Base-by-base conservation (phyloP, 2,888 invertebrate genomes). In the Troides oblongomaculatus region DNA sequence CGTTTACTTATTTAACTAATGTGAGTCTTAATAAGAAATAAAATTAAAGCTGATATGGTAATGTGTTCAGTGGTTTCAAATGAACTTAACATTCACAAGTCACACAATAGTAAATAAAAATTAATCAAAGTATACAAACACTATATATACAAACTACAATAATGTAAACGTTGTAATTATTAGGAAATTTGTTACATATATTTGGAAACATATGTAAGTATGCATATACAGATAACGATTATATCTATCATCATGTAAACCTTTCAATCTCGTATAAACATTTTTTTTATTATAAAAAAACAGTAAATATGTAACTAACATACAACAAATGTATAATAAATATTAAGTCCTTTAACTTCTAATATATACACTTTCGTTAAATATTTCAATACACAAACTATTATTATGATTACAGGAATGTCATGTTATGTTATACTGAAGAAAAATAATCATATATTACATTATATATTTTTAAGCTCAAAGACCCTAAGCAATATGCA, bases 1-100 rank as follows among this genome's bases (percentile, higher is more conserved):
- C 71, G 53, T 53, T 30, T 74, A 75, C 74, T 74, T 74, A 70
- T 71, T 66, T 25, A 67, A 46, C 64, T 70, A 70, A 69, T 46
- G 14, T 30, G 70, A 62, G 63, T 68, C 69, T 65, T 71, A 73
- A 76, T 72, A 73, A 74, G 72, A 71, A 66, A 76, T 71, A 62
- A 76, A 79, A 81, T 85, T 86, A 86, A 85, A 86, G 86, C 85
- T 85, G 80, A 77, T 75, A 79, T 85, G 86, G 85, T 85, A 85
- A 84, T 84, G 78, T 81, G 77, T 82, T 81, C 75, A 75, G 66
- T 70, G 59, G 25, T 69, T 72, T 70, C 25, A 23, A 66, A 71
- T 69, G 46, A 56, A 64, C 39, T 39, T 64, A 61, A 57, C 56
- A 56, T 56, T 17, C 7, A 56, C 2, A 57, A 53, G 18, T 53